Evolutionary conservation across 2,797 vertebrate species (phyloP), one percentile per base, ranked within the genome.

Genomic region (Liparis tanakae): DNA sequence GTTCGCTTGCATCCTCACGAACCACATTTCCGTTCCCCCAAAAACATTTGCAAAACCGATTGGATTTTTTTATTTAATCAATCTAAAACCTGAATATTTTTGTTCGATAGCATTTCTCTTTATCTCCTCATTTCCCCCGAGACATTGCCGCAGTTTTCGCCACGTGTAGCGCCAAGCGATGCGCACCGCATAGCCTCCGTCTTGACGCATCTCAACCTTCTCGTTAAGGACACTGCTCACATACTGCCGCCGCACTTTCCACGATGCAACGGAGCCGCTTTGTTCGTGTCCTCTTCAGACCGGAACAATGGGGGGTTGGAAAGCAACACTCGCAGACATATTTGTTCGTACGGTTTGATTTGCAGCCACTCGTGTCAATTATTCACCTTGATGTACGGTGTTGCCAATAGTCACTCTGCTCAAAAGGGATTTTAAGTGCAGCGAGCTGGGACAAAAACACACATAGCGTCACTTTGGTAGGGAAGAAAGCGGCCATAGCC

Each of bases 321-420:
- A 25, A 53, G 51, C 50, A 22, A 53, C 20, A 39, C 54, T 34
- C 12, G 7, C 15, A 8, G 41, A 0, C 6, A 20, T 25, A 33
- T 43, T 36, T 20, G 20, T 65, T 46, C 18, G 7, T 15, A 55
- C 48, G 43, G 34, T n/a, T 50, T 48, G 41, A 70, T 59, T 62
- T 70, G 43, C 34, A 59, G 33, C 8, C 22, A 5, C n/a, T 56
- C n/a, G 7, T 51, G 53, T 67, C 57, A 57, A 6, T 67, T 58
- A 67, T 50, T 70, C 22, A 57, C 10, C 10, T 39, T 58, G 51
- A 53, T 62, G 30, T 30, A 46, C 20, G 9, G 10, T 7, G 17
- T 14, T 34, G 64, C 39, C 46, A 59, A 46, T 37, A 66, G 50
- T 61, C 46, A 55, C 41, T 60, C 33, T 34, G 60, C 67, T 44